Evolutionary conservation across 1,140 invertebrate species (phyloP), one percentile per base, ranked within the genome.

Genomic region (Sycophaga agraensis): DNA sequence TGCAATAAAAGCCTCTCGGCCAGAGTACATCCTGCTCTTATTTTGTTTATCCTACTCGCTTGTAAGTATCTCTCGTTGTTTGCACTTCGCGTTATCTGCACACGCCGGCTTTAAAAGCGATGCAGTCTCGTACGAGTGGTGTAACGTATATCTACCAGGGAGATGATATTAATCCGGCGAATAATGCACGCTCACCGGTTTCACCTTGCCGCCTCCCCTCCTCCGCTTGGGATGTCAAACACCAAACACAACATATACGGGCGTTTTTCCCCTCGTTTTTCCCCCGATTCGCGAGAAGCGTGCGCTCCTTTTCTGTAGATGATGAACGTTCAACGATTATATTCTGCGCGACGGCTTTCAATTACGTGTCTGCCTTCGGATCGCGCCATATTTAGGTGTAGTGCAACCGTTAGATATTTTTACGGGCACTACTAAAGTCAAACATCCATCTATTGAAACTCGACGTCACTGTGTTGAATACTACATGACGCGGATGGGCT

Each of bases 121-220:
- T 50, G 56, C 35, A 59, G 26, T 50, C n/a, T n/a, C 22, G 35
- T 40, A 53, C 17, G 42, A n/a, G n/a, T n/a, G 34, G 57, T 51
- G 57, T 59, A 59, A 50, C 35, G 48, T 51, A 59, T 59, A n/a
- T n/a, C n/a, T n/a, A 46, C 48, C 14, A n/a, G 40, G n/a, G 58
- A 54, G 58, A 60, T 54, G 58, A 60, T 54, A 60, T 54, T 53
- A 54, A 54, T 60, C 48, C 58, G 39, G 1, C 2, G 37, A 42
- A 60, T 53, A 54, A 54, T 53, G 42, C 40, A 22, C 19, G 28
- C 26, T 8, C 16, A 11, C 21, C 43, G 21, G 22, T 22, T 37
- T 19, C 0, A 28, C 34, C 35, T 37, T 51, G 35, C 12, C 34
- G 22, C 42, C 22, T 5, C n/a, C n/a, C n/a, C n/a, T n/a, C n/a